Conservation (phyloP, 1,140 invertebrate species). For the Ceratoteleas bidentatus region DNA sequence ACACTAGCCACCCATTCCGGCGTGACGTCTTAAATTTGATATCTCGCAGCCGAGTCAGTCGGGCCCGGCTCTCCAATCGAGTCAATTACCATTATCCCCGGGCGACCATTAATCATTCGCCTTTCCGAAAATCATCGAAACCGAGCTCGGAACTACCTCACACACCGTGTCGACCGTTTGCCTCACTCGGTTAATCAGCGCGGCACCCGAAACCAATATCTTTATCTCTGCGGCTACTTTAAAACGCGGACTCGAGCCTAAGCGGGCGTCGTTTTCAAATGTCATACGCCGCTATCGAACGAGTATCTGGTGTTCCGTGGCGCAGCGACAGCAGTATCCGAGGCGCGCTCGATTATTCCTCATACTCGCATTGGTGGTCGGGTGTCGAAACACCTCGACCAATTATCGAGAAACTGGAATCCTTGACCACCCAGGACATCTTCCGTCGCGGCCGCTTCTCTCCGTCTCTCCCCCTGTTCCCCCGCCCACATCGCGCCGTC, state of each 20-base stretch:
- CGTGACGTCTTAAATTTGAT: too few species aligned
- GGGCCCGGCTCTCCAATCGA: too few species aligned
- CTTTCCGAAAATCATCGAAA: too few species aligned
- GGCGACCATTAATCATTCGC: too few species aligned
- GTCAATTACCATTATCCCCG: too few species aligned
- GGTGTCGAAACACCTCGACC: slow-evolving; percentile 82
- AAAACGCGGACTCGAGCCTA: slow-evolving; percentile 16
- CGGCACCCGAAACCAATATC: slow-evolving; percentile 54
- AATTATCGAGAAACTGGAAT: slow-evolving; percentile 83
- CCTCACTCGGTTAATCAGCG: slow-evolving; percentile 38
- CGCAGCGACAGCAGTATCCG: slow-evolving; percentile 58
- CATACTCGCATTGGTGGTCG: slow-evolving; percentile 77
- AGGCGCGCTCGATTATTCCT: slow-evolving; percentile 71
- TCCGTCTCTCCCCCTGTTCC: slow-evolving; percentile 7
- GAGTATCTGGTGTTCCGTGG: slow-evolving; percentile 61
- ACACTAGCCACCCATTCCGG: too few species aligned
- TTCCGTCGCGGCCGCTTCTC: slow-evolving; percentile 24
- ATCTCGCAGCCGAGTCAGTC: too few species aligned
- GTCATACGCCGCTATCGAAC: slow-evolving; percentile 65
- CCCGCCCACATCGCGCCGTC: too few species aligned
- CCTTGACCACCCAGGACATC: slow-evolving; percentile 77
- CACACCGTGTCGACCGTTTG: slow-evolving; percentile 19
- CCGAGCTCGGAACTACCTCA: too few species aligned
- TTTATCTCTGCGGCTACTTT: slow-evolving; percentile 50
- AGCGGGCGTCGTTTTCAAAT: slow-evolving; percentile 54